Percentiles rank a stretch among this genome's conserved stretches.
Evolutionary conservation across 1,140 invertebrate genomes (phyloP).

Genomic region (Plectus sambesii): DNA sequence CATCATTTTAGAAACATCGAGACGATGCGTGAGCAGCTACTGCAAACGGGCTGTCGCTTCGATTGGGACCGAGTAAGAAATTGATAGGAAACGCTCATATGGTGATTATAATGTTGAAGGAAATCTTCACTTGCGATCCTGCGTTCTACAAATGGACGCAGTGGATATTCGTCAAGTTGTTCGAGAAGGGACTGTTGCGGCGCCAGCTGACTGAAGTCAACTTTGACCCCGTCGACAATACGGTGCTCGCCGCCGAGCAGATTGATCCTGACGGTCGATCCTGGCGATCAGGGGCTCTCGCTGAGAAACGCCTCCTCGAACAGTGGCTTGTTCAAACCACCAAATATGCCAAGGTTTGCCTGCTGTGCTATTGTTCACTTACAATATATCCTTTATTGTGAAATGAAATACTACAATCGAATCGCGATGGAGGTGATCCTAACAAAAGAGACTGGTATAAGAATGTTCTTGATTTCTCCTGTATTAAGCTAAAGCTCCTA

Average conservation of each 20-base stretch:
- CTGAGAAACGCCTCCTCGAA: slow-evolving; percentile 72
- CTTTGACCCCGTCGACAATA: slow-evolving; percentile 97
- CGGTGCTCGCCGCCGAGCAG: slow-evolving; percentile 95
- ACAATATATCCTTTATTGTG: slow-evolving; percentile 14
- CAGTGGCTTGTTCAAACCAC: slow-evolving; percentile 95
- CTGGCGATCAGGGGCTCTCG: slow-evolving; percentile 90
- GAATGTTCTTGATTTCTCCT: not conserved
- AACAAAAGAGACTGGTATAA: not conserved
- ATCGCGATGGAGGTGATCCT: not conserved
- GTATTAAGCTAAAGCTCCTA: not conserved
- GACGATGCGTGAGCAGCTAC: slow-evolving; percentile 76
- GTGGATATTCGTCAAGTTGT: slow-evolving; percentile 79
- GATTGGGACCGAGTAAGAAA: slow-evolving; percentile 72
- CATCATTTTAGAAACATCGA: slow-evolving; percentile 67
- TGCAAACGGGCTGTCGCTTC: slow-evolving; percentile 69
- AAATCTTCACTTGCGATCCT: slow-evolving; percentile 53
- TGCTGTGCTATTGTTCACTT: too few relatives aligned
- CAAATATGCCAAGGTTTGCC: slow-evolving; percentile 64
- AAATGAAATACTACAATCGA: too few relatives aligned
- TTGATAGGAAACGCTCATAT: slow-evolving; percentile 16
- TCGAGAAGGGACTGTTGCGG: slow-evolving; percentile 56
- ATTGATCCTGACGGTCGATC: slow-evolving; percentile 77
- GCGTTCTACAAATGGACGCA: slow-evolving; percentile 74
- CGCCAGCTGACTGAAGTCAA: slow-evolving; percentile 64
- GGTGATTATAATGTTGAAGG: slow-evolving; percentile 50